Evolutionary conservation across 2,888 invertebrate species (phyloP).

Genomic region (Meta bourneti): DNA sequence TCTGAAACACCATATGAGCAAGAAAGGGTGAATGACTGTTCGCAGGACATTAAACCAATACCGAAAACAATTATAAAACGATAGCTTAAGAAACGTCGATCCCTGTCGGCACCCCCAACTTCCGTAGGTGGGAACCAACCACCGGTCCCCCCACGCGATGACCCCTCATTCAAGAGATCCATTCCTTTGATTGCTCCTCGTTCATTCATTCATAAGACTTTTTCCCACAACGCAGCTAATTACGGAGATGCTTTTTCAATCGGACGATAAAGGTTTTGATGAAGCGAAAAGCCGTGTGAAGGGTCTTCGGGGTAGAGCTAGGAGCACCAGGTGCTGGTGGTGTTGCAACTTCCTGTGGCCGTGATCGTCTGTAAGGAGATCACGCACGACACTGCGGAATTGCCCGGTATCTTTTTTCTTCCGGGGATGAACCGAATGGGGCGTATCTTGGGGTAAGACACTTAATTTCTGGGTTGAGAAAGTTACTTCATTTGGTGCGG

Average conservation of each 20-base stretch:
- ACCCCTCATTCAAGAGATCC: constrained; percentile 21
- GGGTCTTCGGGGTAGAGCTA: constrained; percentile 11
- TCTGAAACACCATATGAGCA: too few species aligned
- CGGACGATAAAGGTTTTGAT: neutral
- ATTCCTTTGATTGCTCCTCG: constrained; percentile 8
- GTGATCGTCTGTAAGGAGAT: constrained; percentile 62
- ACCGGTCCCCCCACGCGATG: neutral
- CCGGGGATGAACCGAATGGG: neutral
- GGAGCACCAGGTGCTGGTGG: constrained; percentile 50
- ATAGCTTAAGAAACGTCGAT: neutral
- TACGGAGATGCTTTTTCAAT: constrained; percentile 25
- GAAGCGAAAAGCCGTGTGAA: constrained; percentile 55
- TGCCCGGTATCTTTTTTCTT: neutral
- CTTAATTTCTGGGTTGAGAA: too few species aligned
- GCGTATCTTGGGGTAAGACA: neutral
- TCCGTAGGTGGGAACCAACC: neutral
- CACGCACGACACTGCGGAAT: constrained; percentile 21
- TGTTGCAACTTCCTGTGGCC: constrained; percentile 67
- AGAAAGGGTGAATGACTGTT: too few species aligned
- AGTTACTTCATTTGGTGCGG: too few species aligned
- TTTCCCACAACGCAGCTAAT: constrained; percentile 40
- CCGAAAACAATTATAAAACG: too few species aligned
- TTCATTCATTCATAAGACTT: neutral
- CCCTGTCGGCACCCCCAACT: neutral
- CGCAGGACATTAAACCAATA: too few species aligned